Conservation (phyloP, 2,113 vertebrate genomes). For the Garra rufa region DNA sequence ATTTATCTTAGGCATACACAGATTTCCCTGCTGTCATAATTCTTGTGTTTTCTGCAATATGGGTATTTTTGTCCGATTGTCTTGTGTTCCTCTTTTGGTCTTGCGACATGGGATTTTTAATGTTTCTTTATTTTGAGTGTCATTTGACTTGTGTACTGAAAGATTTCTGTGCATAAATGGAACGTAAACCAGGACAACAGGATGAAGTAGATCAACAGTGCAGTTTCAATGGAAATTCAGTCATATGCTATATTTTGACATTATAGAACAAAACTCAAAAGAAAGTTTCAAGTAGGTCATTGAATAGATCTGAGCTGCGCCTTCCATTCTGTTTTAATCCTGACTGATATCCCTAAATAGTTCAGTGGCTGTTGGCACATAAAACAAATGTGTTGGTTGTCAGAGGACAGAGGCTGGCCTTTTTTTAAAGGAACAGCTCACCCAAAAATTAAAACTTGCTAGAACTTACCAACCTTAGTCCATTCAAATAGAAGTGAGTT, state of each 20-base stretch:
- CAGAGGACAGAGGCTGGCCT: neutral
- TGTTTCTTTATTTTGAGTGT: neutral
- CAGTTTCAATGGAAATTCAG: conserved; percentile 7
- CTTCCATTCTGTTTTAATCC: conserved; percentile 35
- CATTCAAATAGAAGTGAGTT: too few species aligned
- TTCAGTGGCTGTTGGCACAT: conserved; percentile 12
- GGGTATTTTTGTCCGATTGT: neutral
- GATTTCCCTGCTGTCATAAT: neutral
- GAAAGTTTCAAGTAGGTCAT: conserved; percentile 41
- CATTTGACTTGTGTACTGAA: neutral
- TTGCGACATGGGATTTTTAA: neutral
- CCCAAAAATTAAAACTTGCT: neutral
- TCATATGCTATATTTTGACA: neutral
- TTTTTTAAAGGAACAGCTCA: neutral
- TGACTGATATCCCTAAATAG: conserved; percentile 34
- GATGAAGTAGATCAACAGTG: conserved; percentile 19
- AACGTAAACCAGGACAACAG: neutral
- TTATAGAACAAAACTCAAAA: conserved; percentile 20
- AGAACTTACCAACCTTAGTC: neutral
- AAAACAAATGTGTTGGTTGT: conserved; percentile 4
- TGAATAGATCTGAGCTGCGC: neutral
- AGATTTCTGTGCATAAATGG: neutral
- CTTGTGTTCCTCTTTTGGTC: neutral
- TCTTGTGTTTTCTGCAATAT: neutral
- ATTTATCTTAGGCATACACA: neutral